Evolutionary conservation across 2,113 vertebrate genomes (phyloP).

Genomic region (Eptatretus burgeri): DNA sequence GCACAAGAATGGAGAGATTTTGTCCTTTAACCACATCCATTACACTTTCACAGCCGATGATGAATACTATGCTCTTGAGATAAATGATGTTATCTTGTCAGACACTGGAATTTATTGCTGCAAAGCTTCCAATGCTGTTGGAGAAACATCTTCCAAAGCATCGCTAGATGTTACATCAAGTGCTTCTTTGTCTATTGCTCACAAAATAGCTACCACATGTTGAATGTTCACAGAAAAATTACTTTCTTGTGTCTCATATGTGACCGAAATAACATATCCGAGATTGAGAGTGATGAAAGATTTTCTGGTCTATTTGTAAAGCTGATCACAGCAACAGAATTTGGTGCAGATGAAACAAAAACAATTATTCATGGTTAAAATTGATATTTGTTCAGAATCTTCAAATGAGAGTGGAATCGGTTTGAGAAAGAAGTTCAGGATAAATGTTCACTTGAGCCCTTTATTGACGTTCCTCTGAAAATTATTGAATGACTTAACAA

Average conservation of each 20-base stretch:
- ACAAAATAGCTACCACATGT: too few relatives aligned
- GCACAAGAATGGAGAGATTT: constrained; percentile 40
- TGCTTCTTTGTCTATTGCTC: too few relatives aligned
- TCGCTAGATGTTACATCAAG: constrained; percentile 27
- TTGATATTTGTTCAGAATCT: constrained; percentile 36
- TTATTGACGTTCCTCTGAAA: constrained; percentile 35
- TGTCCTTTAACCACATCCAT: constrained; percentile 28
- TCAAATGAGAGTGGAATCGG: constrained; percentile 30
- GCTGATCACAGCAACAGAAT: constrained; percentile 27
- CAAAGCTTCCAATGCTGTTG: constrained; percentile 38
- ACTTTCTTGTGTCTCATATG: too few relatives aligned
- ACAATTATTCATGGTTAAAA: constrained; percentile 26
- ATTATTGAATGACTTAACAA: constrained; percentile 41
- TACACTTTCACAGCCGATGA: constrained; percentile 35
- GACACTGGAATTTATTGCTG: constrained; percentile 51
- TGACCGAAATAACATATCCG: constrained; percentile 11
- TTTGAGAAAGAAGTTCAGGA: too few relatives aligned
- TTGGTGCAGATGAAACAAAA: constrained; percentile 21
- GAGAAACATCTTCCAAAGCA: constrained; percentile 47
- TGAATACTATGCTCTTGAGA: constrained; percentile 43
- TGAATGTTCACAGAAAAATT: too few relatives aligned
- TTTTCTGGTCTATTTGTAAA: constrained; percentile 28
- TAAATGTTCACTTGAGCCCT: too few relatives aligned
- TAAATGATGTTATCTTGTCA: constrained; percentile 22
- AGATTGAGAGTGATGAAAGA: constrained; percentile 24